Conservation (phyloP, 2,797 vertebrate genomes). For the Capromys pilorides region DNA sequence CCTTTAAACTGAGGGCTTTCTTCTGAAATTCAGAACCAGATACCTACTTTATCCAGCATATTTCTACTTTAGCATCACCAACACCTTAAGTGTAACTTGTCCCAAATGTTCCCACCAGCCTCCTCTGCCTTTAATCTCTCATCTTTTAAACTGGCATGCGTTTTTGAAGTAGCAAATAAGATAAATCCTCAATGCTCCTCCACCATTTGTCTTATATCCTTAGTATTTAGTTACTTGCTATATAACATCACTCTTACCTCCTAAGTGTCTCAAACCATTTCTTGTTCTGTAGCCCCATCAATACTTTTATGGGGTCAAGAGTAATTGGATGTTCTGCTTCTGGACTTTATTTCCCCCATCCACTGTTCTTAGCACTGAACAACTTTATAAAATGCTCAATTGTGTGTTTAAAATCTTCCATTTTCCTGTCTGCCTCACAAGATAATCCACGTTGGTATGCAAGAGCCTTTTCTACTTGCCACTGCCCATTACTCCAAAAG, state of each 20-base stretch:
- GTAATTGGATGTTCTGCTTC: neutral
- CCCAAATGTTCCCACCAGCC: neutral
- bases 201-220: neutral
- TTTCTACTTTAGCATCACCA: neutral
- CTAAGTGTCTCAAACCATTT: neutral
- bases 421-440: neutral
- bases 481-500: neutral
- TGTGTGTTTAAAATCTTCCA: neutral
- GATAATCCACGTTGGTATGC: neutral
- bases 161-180: neutral
- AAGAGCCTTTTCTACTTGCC: neutral
- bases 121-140: neutral
- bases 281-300: neutral
- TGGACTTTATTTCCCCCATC: neutral
- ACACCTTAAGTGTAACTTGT: neutral
- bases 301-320: neutral
- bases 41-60: neutral
- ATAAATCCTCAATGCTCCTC: neutral
- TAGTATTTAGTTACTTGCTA: neutral
- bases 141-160: neutral
- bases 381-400: slow-evolving; percentile 32
- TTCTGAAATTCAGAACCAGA: neutral
- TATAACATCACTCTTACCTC: neutral
- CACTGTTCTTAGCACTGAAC: neutral
- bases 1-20: neutral